Percentiles rank a stretch among this genome's conserved stretches.
Evolutionary conservation across 2,797 vertebrate genomes (phyloP).

Genomic region (Rhodeus uyekii): DNA sequence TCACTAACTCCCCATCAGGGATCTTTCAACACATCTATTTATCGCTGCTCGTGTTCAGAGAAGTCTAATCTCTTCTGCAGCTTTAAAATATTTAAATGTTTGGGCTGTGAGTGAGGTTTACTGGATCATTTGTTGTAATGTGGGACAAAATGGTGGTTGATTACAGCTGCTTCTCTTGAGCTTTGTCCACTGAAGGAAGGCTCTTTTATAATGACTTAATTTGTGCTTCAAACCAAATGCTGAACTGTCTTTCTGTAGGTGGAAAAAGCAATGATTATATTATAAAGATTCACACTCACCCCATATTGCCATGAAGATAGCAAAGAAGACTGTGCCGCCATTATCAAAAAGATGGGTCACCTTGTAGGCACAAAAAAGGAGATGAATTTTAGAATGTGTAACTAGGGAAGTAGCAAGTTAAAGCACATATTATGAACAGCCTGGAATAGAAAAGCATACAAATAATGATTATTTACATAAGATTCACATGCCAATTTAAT

Average conservation of each 20-base stretch:
- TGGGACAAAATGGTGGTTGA: constrained; percentile 12
- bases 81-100: constrained; percentile 35
- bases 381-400: not conserved
- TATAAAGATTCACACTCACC: constrained; percentile 77
- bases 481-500: not conserved
- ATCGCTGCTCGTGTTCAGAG: not conserved
- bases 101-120: constrained; percentile 16
- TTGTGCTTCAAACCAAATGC: constrained; percentile 16
- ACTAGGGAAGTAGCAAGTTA: not conserved
- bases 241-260: not conserved
- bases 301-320: constrained; percentile 99
- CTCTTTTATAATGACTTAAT: constrained; percentile 1
- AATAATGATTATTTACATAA: not conserved
- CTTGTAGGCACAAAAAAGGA: constrained; percentile 69
- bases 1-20: constrained; percentile 23
- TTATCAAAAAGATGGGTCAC: constrained; percentile 99
- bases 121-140: constrained; percentile 10
- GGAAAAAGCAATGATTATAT: not conserved
- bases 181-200: not conserved
- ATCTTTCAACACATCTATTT: constrained; percentile 41
- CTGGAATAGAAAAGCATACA: not conserved
- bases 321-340: constrained; percentile 98
- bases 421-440: not conserved
- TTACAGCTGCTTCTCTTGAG: constrained; percentile 5
- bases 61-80: constrained; percentile 20